phyloP scores from a whole-genome alignment of 2,888 invertebrate genomes.

The Hesperia comma region DNA sequence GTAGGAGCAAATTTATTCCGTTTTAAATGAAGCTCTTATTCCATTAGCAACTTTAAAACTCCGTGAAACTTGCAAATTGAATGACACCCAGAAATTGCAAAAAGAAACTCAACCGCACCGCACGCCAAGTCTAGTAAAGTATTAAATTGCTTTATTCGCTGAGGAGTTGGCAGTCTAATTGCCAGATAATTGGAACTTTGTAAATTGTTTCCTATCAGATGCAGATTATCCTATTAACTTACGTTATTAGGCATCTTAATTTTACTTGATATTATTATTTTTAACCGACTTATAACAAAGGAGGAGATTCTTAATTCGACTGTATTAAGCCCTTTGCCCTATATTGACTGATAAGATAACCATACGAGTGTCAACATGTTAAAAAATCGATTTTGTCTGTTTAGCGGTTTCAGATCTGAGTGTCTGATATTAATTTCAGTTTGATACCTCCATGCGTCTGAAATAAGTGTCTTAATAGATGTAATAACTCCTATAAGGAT shows the following conservation, averaged over 20 bases:
- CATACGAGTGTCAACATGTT: too few species aligned
- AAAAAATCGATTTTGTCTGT: too few species aligned
- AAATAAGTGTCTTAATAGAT: too few species aligned
- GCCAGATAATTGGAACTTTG: slow-evolving; percentile 15
- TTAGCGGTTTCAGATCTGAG: too few species aligned
- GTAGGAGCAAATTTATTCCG: background rate
- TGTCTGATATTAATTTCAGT: too few species aligned
- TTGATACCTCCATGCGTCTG: too few species aligned
- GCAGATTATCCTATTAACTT: background rate
- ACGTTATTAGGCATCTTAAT: background rate
- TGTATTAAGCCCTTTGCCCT: too few species aligned
- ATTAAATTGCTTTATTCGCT: slow-evolving; percentile 18
- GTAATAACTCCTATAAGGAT: too few species aligned
- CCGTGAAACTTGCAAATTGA: slow-evolving; percentile 4
- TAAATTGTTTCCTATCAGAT: slow-evolving; percentile 12
- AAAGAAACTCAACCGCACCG: slow-evolving; percentile 10
- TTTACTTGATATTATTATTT: background rate
- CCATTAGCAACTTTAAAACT: slow-evolving; percentile 9
- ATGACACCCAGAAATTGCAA: slow-evolving; percentile 7
- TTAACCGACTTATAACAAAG: too few species aligned
- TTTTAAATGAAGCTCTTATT: background rate
- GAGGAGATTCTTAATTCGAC: too few species aligned
- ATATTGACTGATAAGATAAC: too few species aligned
- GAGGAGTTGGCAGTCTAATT: slow-evolving; percentile 6
- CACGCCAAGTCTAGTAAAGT: slow-evolving; percentile 9